phyloP scores from a whole-genome alignment of 2,113 vertebrate genomes.

The Procapra przewalskii region DNA sequence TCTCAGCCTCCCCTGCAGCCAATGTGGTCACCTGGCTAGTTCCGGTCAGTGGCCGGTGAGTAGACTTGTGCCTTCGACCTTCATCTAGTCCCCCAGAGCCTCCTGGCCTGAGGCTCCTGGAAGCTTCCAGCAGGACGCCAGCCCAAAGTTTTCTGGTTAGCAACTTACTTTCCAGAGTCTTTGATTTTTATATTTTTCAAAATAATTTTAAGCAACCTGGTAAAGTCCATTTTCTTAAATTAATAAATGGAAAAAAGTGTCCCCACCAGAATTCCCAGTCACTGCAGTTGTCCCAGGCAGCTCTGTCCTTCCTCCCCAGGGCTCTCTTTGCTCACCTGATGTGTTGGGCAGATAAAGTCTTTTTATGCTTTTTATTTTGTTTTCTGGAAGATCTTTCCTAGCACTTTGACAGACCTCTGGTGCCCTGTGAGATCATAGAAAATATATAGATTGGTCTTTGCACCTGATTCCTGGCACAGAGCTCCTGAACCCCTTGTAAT shows the following conservation, averaged over 20 bases:
- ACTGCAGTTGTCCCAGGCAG: background rate
- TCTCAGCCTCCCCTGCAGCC: background rate
- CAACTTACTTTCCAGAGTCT: background rate
- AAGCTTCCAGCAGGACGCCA: background rate
- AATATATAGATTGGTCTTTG: background rate
- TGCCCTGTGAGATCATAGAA: background rate
- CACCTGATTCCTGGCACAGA: background rate
- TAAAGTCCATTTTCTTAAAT: background rate
- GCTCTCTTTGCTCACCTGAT: background rate
- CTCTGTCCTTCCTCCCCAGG: background rate
- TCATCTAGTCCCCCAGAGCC: background rate
- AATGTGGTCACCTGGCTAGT: background rate
- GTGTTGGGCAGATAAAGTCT: background rate
- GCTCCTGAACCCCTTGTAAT: background rate
- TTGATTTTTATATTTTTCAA: background rate
- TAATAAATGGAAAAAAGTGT: background rate
- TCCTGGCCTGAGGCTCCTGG: background rate
- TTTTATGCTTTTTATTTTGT: background rate
- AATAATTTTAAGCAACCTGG: background rate
- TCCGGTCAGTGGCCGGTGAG: background rate
- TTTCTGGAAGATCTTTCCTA: background rate
- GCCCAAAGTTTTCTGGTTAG: background rate
- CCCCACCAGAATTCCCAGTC: background rate
- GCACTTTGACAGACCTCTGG: background rate
- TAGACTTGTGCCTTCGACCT: background rate